phyloP scores from a whole-genome alignment of 2,888 invertebrate species.

The Linyphia triangularis region DNA sequence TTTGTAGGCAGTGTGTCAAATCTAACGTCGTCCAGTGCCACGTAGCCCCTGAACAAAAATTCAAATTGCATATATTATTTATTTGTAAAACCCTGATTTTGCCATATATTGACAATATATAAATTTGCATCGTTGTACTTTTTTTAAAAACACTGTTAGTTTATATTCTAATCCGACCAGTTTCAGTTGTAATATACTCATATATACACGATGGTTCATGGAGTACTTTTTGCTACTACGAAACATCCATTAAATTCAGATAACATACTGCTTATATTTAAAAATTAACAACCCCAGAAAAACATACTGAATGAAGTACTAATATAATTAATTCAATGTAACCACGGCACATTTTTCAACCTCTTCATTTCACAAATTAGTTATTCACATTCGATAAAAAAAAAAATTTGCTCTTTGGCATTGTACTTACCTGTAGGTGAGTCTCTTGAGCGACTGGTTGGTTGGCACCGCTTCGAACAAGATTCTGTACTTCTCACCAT shows the following conservation, averaged over 20 bases:
- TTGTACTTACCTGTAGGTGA: conserved; percentile 49
- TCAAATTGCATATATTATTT: no score
- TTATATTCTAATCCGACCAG: no score
- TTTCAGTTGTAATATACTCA: no score
- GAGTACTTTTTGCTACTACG: no score
- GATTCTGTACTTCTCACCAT: conserved; percentile 74
- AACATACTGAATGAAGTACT: background rate
- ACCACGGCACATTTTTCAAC: background rate
- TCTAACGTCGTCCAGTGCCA: conserved; percentile 82
- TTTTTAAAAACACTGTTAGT: no score
- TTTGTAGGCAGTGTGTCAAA: conserved; percentile 46
- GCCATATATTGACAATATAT: no score
- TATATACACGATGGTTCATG: no score
- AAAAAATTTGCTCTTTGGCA: background rate
- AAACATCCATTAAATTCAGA: no score
- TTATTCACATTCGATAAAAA: background rate
- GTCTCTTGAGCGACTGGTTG: conserved; percentile 31
- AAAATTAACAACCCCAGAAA: background rate
- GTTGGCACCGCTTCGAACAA: conserved; percentile 66
- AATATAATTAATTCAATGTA: background rate
- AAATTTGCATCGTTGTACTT: no score
- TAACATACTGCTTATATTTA: no score
- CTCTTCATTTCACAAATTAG: no score
- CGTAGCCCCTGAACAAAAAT: conserved; percentile 81
- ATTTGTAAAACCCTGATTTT: no score